These are phyloP conservation scores for Cladorhizidae sp. DNA, from an alignment of 37 sponge, comb jelly and placozoan genomes.

Conservation along the genomic window DNA sequence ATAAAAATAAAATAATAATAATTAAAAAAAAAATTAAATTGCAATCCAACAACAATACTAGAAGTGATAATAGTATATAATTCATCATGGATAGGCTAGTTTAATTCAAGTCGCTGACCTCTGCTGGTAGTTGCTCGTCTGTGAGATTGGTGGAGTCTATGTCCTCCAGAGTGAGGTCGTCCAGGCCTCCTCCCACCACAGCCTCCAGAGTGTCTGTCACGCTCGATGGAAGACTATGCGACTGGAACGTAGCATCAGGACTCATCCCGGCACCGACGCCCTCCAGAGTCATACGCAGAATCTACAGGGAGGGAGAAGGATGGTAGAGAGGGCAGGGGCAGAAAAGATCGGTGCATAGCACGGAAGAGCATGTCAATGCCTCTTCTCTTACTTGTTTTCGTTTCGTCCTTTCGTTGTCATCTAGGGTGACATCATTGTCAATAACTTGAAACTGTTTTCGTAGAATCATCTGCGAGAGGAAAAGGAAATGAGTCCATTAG, in stretches of 20 bases:
- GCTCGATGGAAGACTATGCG: slow-evolving; percentile 75
- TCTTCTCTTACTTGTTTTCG: slow-evolving; percentile 52
- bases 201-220: slow-evolving; percentile 77
- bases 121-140: slow-evolving; percentile 28
- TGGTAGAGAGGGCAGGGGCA: background rate
- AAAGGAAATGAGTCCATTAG: background rate
- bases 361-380: too few species aligned
- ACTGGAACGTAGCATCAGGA: slow-evolving; percentile 49
- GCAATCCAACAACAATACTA: too few species aligned
- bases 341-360: too few species aligned
- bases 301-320: background rate
- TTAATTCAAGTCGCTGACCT: background rate
- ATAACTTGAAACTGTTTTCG: slow-evolving; percentile 68
- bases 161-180: slow-evolving; percentile 82
- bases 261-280: slow-evolving; percentile 39
- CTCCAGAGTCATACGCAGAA: slow-evolving; percentile 59
- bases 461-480: slow-evolving; percentile 33
- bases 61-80: too few species aligned
- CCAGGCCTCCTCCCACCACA: slow-evolving; percentile 69
- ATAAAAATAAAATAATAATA: too few species aligned
- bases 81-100: too few species aligned
- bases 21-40: too few species aligned
- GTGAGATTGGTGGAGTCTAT: slow-evolving; percentile 33
- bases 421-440: slow-evolving; percentile 66
- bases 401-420: slow-evolving; percentile 64